These are phyloP conservation scores for Pachydiplax longipennis DNA, from an alignment of 2,888 invertebrate genomes.

Conservation along the genomic window DNA sequence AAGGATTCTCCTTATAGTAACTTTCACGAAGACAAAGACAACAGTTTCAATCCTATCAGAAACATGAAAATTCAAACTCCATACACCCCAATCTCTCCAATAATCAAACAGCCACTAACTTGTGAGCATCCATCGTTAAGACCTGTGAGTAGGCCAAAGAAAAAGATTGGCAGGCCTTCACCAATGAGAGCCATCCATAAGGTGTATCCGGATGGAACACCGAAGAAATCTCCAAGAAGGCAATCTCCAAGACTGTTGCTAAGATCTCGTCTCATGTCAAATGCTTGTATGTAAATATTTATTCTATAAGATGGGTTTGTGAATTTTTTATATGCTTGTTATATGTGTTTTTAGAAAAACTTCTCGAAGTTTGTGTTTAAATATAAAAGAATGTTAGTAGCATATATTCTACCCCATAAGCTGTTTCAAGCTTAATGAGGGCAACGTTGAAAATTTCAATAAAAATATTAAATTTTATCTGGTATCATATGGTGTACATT, in stretches of 20 bases:
- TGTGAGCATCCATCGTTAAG: neutral
- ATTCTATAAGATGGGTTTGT: neutral
- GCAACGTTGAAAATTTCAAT: neutral
- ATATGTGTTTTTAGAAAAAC: neutral
- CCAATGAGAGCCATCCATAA: neutral
- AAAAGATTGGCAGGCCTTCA: constrained; percentile 1
- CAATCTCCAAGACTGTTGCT: constrained; percentile 46
- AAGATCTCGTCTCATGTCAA: constrained; percentile 27
- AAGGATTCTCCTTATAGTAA: neutral
- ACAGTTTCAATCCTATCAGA: neutral
- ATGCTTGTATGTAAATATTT: constrained; percentile 7
- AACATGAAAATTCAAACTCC: neutral
- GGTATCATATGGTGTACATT: too few species aligned
- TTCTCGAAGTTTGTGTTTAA: neutral
- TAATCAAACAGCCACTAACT: constrained; percentile 1
- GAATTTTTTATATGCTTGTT: neutral
- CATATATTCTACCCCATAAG: neutral
- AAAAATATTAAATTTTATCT: neutral
- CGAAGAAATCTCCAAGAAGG: constrained; percentile 9
- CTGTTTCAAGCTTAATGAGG: neutral
- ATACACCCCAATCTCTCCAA: neutral
- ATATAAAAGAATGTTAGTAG: neutral
- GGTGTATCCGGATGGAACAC: neutral
- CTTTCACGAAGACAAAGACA: neutral
- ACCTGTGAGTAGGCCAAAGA: neutral